Base-by-base conservation (phyloP, 2,888 invertebrate species). In the Lissocephala sabroskyi region DNA sequence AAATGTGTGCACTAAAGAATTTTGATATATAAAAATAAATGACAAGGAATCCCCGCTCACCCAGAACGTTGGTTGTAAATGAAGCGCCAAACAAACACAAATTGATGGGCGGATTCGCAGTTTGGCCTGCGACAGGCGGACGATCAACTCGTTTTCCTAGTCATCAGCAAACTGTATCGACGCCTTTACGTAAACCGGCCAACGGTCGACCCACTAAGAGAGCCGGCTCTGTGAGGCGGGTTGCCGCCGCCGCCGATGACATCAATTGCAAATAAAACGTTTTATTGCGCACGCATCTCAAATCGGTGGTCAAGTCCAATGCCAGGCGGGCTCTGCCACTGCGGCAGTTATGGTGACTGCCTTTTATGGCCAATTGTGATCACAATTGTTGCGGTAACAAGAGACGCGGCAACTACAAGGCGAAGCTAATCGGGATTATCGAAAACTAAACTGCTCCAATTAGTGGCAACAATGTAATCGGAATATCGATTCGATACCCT, bases 241-340 rank as follows among this genome's bases (percentile, higher is more conserved):
- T 45, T 48, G 49, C 54, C 45, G 47, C 41, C 45, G 50, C 40
- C 49, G 40, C 48, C 52, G 56, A 52, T 59, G 68, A 58, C 67
- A 70, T 71, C 61, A 53, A 61, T 56, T 33, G 41, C 44, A 43
- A 56, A 56, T 51, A 40, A 51, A 44, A 32, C 42, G 13, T 19
- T 32, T 5, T 19, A n/a, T 6, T 5, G 10, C 7, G 30, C 30
- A 11, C 11, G 30, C 30, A 32, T 13, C 11, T 32, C 30, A n/a
- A n/a, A n/a, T n/a, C n/a, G n/a, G n/a, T 37, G 23, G 18, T 18
- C 37, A 37, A 37, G 37, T 37, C n/a, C 37, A 37, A 11, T n/a
- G 23, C 37, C 37, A 37, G 19, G 33, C 10, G 4, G 23, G 23
- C 23, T 23, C 7, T 23, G 26, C 26, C 26, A 26, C 26, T 6